A percentile compares a stretch with the other conserved stretches of the same genome.
Conservation (phyloP, 2,888 invertebrate species). For the Luperina nickerlii region DNA sequence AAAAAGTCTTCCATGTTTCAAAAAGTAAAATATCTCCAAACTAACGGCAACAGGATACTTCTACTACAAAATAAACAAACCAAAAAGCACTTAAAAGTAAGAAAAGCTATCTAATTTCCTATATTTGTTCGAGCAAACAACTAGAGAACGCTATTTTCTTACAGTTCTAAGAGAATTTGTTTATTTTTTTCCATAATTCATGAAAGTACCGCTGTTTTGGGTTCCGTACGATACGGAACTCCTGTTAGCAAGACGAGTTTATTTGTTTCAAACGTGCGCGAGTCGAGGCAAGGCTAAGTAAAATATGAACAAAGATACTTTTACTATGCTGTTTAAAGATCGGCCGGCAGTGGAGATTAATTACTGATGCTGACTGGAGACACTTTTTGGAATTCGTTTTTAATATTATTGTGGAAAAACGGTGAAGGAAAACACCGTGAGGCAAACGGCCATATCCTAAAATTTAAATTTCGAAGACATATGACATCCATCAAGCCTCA, state of each 20-base stretch:
- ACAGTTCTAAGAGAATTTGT: conserved; percentile 30
- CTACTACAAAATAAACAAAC: conserved; percentile 37
- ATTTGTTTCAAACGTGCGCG: conserved; percentile 40
- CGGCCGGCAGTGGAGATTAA: not conserved
- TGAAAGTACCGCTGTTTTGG: conserved; percentile 29
- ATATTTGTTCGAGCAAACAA: conserved; percentile 49
- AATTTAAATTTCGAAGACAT: too few species aligned
- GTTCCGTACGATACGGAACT: conserved; percentile 33
- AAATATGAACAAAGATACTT: conserved; percentile 32
- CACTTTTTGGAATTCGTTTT: not conserved
- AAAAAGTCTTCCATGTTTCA: not conserved
- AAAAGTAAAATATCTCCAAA: not conserved
- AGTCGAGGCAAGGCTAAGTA: conserved; percentile 16
- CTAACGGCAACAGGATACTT: conserved; percentile 5
- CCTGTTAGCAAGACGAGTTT: conserved; percentile 48
- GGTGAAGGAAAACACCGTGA: not conserved
- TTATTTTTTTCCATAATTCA: conserved; percentile 42
- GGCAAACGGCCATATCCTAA: too few species aligned
- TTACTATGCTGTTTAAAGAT: not conserved
- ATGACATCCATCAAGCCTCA: too few species aligned
- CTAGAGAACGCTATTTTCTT: conserved; percentile 40
- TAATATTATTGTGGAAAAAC: not conserved
- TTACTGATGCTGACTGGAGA: not conserved
- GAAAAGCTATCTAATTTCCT: conserved; percentile 56
- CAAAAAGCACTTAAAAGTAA: conserved; percentile 54